A percentile compares a stretch with the other conserved stretches of the same genome.
Evolutionary conservation across 2,797 vertebrate species (phyloP).

Genomic region (Galago senegalensis): DNA sequence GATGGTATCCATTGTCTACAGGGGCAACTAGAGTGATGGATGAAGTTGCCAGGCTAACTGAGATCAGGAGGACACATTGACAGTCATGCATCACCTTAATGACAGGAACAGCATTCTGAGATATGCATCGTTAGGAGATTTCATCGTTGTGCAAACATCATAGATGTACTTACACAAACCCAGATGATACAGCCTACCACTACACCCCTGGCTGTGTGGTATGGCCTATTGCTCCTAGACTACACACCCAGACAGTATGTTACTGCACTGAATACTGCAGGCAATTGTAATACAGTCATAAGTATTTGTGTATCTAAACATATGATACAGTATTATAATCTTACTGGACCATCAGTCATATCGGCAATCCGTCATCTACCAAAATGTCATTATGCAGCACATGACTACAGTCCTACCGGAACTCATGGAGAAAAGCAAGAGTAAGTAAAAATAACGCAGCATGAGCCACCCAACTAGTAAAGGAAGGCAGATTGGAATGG

Average conservation of each 20-base stretch:
- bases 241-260: not conserved
- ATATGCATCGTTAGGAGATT: not conserved
- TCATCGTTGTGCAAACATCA: not conserved
- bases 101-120: not conserved
- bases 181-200: not conserved
- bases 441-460: not conserved
- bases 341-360: too few species aligned
- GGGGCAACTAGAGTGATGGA: not conserved
- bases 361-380: not conserved
- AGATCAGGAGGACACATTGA: not conserved
- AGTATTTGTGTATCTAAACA: not conserved
- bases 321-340: not conserved
- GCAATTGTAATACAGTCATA: not conserved
- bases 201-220: not conserved
- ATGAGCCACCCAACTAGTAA: not conserved
- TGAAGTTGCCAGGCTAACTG: not conserved
- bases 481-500: not conserved
- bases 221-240: not conserved
- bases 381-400: not conserved
- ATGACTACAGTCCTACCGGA: not conserved
- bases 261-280: not conserved
- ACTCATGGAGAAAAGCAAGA: not conserved
- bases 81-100: not conserved
- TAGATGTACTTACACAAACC: not conserved
- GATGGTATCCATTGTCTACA: not conserved